Conservation (phyloP, 2,113 vertebrate genomes). For the Trachemys scripta region DNA sequence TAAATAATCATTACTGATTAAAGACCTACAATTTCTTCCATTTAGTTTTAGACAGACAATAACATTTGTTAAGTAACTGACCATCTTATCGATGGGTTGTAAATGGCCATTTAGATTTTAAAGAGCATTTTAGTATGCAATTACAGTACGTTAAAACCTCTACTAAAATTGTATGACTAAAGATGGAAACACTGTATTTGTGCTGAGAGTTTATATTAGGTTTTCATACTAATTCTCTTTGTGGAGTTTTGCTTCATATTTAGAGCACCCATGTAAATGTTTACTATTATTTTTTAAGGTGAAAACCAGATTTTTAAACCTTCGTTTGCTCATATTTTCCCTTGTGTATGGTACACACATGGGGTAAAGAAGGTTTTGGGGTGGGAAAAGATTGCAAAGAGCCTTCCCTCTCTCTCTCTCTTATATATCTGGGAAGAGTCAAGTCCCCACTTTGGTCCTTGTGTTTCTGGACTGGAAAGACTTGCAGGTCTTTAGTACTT, state of each 20-base stretch:
- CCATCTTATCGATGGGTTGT: background rate
- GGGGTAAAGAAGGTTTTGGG: background rate
- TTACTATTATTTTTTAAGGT: background rate
- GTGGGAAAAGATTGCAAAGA: background rate
- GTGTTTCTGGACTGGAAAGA: background rate
- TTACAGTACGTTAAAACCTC: background rate
- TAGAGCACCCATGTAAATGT: background rate
- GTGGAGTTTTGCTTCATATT: background rate
- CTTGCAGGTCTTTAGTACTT: background rate
- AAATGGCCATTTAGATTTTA: background rate
- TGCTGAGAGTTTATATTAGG: background rate
- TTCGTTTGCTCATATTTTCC: background rate
- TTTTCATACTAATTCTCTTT: background rate
- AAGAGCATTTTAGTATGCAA: background rate
- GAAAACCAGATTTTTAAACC: background rate
- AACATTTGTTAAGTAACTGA: background rate
- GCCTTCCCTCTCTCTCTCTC: background rate
- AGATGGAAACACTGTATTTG: background rate
- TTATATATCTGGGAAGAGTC: background rate
- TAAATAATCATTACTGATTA: background rate
- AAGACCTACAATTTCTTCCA: background rate
- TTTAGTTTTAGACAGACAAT: background rate
- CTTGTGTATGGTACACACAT: background rate
- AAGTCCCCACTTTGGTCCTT: rapidly evolving
- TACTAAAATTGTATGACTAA: background rate